phyloP scores from a whole-genome alignment of 2,113 vertebrate genomes.

The Accipiter cooperii region DNA sequence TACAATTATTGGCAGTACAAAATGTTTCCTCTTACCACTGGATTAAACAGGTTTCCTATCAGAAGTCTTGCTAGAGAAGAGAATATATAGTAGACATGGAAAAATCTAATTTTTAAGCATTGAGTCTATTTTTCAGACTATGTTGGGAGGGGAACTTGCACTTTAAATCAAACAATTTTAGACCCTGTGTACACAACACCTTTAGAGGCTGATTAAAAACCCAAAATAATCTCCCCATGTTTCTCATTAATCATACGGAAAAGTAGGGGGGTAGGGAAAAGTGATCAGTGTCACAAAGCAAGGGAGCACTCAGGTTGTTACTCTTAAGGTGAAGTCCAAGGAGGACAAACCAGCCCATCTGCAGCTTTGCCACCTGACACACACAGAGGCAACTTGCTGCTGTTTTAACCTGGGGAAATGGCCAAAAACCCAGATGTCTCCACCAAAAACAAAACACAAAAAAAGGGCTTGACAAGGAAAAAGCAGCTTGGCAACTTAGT shows the following conservation, averaged over 20 bases:
- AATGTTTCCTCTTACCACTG: background rate
- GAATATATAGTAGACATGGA: background rate
- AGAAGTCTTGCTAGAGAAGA: background rate
- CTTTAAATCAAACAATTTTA: background rate
- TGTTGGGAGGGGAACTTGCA: background rate
- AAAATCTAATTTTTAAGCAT: background rate
- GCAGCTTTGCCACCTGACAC: background rate
- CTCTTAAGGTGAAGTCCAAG: background rate
- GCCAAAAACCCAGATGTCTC: fast-evolving
- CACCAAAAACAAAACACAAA: background rate
- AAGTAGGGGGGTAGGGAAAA: background rate
- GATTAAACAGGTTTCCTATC: background rate
- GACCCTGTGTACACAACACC: background rate
- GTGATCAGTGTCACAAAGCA: background rate
- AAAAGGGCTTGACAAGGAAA: background rate
- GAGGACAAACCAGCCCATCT: background rate
- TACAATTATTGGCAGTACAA: background rate
- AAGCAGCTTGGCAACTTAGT: background rate
- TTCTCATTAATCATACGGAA: background rate
- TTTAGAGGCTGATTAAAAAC: background rate
- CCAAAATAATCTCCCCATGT: background rate
- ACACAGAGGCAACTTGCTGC: background rate
- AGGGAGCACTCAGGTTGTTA: background rate
- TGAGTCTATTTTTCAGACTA: background rate
- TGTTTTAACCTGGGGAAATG: background rate